Evolutionary conservation across 2,888 invertebrate genomes (phyloP).

Genomic region (Epistrophe eligans): DNA sequence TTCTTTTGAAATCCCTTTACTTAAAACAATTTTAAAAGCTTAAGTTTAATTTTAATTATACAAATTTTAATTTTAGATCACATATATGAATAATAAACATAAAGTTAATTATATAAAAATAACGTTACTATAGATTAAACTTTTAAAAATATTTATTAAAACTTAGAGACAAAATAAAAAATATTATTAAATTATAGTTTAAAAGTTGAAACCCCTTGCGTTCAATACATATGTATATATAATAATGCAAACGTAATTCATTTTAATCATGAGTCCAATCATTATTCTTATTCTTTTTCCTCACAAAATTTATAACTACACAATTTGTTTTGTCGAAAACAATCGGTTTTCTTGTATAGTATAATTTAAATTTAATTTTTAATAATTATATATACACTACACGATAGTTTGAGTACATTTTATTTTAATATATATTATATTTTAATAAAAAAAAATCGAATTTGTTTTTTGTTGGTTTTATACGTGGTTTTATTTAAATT

Average conservation of each 20-base stretch:
- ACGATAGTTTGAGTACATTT: constrained; percentile 73
- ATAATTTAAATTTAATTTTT: constrained; percentile 38
- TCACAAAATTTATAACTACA: constrained; percentile 43
- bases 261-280: constrained; percentile 19
- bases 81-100: constrained; percentile 30
- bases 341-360: constrained; percentile 45
- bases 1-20: not conserved
- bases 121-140: not conserved
- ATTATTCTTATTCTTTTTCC: constrained; percentile 11
- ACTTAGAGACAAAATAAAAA: not conserved
- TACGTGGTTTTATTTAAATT: constrained; percentile 56
- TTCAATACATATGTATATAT: constrained; percentile 38
- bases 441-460: constrained; percentile 68
- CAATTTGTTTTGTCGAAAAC: constrained; percentile 36
- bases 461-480: constrained; percentile 48
- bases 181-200: constrained; percentile 37
- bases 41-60: constrained; percentile 20
- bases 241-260: constrained; percentile 50
- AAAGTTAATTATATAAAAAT: constrained; percentile 28
- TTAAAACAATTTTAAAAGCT: constrained; percentile 19
- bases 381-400: constrained; percentile 63
- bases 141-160: constrained; percentile 14
- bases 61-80: constrained; percentile 27
- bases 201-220: constrained; percentile 70
- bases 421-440: constrained; percentile 57